Conservation (phyloP, 1,140 invertebrate genomes). For the Penaeus vannamei region DNA sequence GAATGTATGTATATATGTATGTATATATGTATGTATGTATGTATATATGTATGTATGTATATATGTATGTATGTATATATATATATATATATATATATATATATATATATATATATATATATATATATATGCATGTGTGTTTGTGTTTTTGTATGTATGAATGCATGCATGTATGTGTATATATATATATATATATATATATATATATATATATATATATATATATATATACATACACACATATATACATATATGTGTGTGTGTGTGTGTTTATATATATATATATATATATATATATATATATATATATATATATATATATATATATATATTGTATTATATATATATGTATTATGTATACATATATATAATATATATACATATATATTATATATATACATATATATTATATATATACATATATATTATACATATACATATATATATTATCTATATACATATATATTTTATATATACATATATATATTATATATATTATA, state of each 20-base stretch:
- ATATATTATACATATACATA: no score
- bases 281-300: neutral
- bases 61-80: neutral
- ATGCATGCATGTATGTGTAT: no score
- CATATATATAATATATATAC: neutral
- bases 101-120: no score
- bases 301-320: neutral
- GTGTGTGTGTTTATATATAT: neutral
- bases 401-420: neutral
- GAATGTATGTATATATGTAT: no score
- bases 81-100: neutral
- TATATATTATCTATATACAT: no score
- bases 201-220: neutral
- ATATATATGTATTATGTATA: no score
- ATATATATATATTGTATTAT: no score
- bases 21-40: neutral
- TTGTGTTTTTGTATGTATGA: no score
- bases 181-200: no score
- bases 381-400: slow-evolving; percentile 13
- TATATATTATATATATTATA: no score
- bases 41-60: neutral
- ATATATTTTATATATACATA: no score
- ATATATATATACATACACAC: slow-evolving; percentile 1
- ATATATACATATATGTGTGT: neutral
- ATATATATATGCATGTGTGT: neutral